Conservation (phyloP, 35 echinoderm and acorn worm species). For the Amphiura filiformis region DNA sequence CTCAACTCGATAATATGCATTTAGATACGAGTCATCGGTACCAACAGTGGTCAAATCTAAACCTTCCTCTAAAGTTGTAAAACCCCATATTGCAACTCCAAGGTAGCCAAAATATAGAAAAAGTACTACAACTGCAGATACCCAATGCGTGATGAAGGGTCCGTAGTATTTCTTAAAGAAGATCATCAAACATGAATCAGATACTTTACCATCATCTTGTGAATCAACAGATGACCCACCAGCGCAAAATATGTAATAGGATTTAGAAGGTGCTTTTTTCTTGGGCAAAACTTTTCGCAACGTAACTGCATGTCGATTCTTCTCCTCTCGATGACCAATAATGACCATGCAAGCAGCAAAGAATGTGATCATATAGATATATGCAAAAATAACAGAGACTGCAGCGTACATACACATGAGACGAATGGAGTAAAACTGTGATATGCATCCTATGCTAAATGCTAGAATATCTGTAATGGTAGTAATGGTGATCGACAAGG, state of each 20-base stretch:
- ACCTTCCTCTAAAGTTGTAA: slow-evolving; percentile 23
- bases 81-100: slow-evolving; percentile 24
- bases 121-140: not conserved
- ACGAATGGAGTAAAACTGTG: slow-evolving; percentile 31
- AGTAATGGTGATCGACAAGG: slow-evolving; percentile 59
- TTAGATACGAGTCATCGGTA: slow-evolving; percentile 17
- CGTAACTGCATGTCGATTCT: slow-evolving; percentile 16
- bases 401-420: slow-evolving; percentile 49
- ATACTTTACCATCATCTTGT: not conserved
- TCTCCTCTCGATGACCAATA: slow-evolving; percentile 20
- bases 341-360: slow-evolving; percentile 44
- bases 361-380: slow-evolving; percentile 55
- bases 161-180: slow-evolving; percentile 46
- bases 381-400: slow-evolving; percentile 42
- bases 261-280: not conserved
- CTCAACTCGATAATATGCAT: slow-evolving; percentile 7
- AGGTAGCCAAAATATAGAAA: slow-evolving; percentile 42
- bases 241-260: slow-evolving; percentile 20
- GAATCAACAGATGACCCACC: not conserved
- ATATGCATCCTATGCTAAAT: slow-evolving; percentile 43
- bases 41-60: slow-evolving; percentile 35
- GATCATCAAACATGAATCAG: not conserved
- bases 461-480: slow-evolving; percentile 45
- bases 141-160: slow-evolving; percentile 18
- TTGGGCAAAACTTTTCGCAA: not conserved